phyloP scores from a whole-genome alignment of 2,888 invertebrate genomes.

The Archips crataeganus region DNA sequence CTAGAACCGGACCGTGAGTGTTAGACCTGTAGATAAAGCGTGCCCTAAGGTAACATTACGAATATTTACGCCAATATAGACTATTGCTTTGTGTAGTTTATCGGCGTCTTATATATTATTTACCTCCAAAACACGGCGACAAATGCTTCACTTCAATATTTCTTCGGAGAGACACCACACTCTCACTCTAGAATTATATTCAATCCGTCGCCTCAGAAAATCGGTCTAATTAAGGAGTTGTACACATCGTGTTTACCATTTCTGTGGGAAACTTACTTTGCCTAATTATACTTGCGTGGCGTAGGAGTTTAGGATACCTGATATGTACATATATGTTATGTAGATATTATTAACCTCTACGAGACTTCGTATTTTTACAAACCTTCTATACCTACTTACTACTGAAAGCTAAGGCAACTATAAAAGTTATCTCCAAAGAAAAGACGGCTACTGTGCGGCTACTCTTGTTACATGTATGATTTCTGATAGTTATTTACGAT shows the following conservation, averaged over 20 bases:
- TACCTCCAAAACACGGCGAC: not conserved
- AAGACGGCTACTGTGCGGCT: not conserved
- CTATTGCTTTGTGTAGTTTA: not conserved
- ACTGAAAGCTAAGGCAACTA: not conserved
- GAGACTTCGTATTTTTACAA: not conserved
- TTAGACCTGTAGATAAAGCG: no score
- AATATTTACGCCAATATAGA: not conserved
- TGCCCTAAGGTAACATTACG: not conserved
- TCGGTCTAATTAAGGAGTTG: conserved; percentile 19
- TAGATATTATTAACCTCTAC: not conserved
- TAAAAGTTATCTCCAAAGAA: not conserved
- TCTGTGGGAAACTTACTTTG: not conserved
- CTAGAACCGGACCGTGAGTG: not conserved
- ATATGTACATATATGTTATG: not conserved
- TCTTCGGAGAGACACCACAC: conserved; percentile 1
- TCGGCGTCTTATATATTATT: not conserved
- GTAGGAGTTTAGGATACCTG: not conserved
- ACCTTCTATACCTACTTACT: not conserved
- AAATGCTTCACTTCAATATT: not conserved
- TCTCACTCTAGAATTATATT: not conserved
- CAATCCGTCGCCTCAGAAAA: conserved; percentile 1
- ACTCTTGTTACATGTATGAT: not conserved
- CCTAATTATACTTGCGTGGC: not conserved
- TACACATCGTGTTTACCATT: conserved; percentile 12
- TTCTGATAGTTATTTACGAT: no score